phyloP scores from a whole-genome alignment of 1,140 invertebrate species.

The Pollicipes pollicipes region DNA sequence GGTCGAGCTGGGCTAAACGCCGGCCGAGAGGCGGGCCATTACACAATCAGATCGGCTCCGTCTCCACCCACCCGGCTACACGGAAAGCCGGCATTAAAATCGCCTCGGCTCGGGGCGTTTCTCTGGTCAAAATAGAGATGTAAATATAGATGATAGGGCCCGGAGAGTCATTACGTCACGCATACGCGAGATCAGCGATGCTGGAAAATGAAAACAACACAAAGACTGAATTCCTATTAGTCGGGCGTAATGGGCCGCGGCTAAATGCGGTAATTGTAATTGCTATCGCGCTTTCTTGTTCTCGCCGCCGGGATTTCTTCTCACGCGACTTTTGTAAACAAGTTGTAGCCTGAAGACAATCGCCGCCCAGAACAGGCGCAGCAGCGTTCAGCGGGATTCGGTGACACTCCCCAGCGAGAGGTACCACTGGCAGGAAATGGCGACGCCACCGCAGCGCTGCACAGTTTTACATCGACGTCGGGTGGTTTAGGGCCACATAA shows the following conservation, averaged over 20 bases:
- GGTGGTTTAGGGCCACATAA: background rate
- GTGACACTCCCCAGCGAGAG: too few relatives aligned
- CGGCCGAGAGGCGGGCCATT: background rate
- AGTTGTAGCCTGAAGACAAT: too few relatives aligned
- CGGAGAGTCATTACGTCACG: background rate
- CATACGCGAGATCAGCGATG: background rate
- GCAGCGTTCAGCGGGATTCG: too few relatives aligned
- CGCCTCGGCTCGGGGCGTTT: too few relatives aligned
- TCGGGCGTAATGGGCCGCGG: background rate
- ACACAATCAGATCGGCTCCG: background rate
- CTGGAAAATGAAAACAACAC: slow-evolving; percentile 1
- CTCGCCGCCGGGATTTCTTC: background rate
- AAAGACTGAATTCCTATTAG: background rate
- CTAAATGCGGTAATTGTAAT: background rate
- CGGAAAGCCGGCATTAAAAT: background rate
- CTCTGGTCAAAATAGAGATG: background rate
- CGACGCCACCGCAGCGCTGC: background rate
- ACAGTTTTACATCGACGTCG: background rate
- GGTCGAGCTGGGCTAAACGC: background rate
- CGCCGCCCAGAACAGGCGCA: too few relatives aligned
- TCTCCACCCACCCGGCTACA: background rate
- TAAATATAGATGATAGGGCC: background rate
- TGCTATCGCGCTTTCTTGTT: background rate
- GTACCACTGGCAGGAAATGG: too few relatives aligned
- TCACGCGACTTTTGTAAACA: too few relatives aligned